Base-by-base conservation (phyloP, 2,888 invertebrate genomes). In the Epiperipatus broadwayi region DNA sequence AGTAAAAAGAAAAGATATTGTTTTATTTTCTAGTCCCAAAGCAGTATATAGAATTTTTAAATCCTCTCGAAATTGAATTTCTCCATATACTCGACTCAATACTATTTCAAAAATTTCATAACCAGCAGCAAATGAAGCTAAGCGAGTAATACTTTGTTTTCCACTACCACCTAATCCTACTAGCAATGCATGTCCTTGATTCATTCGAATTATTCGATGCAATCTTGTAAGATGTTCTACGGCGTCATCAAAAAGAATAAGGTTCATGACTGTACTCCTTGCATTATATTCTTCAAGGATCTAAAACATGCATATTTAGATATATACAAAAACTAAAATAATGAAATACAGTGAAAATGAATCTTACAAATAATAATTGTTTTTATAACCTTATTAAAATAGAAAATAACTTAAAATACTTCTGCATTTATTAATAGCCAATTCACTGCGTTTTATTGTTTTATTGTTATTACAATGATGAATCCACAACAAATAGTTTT, bases 161-260 rank as follows among this genome's bases (percentile, higher is more conserved):
- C 89, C 89, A 49, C 79, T 75, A 15, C 89, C 87, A 2, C 83
- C 84, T 2, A 83, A 78, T 7, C 89, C 89, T 10, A 87, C 75
- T 28, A 87, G 63, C 59, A 89, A 65, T 4, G 76, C 72, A 54
- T 89, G 81, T 0, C 85, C 85, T 45, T 75, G 65, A 52, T 77
- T 70, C 72, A 84, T 74, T 45, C 87, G 69, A 43, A 89, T 63
- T 0, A 76, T 75, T 16, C 89, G 72, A 49, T 87, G 85, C 8
- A 84, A 70, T 32, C 87, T 68, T 0, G 83, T 87, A 51, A 89
- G 56, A 57, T 91, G 87, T 53, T 89, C 85, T 36, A 89, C 60
- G 29, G 84, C 87, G 54, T 87, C 85, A 53, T 89, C 80, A 55
- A 89, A 89, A 18, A 89, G 64, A 0, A 89, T 84, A 46, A 89